A percentile compares a stretch with the other conserved stretches of the same genome.
Conservation (phyloP, 2,113 vertebrate genomes). For the Pelecanoides urinatrix region DNA sequence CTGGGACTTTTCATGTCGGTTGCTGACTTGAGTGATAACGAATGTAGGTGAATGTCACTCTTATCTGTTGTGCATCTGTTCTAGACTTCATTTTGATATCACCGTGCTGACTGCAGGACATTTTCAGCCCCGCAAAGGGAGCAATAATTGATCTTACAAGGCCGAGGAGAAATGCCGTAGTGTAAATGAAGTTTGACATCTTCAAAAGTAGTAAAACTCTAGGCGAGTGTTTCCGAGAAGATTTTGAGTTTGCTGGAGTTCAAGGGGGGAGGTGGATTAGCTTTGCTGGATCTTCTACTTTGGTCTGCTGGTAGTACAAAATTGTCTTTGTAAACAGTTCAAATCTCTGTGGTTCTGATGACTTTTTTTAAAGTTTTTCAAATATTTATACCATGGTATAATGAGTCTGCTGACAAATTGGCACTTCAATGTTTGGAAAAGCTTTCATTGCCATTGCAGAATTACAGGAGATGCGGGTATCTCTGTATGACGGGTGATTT, state of each 20-base stretch:
- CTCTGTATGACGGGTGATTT: fast-evolving
- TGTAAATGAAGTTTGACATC: background rate
- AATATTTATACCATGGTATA: background rate
- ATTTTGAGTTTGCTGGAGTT: background rate
- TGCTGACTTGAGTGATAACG: background rate
- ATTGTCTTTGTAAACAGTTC: background rate
- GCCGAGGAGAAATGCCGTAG: background rate
- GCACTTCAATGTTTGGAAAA: background rate
- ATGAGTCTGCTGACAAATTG: background rate
- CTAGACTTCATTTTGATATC: background rate
- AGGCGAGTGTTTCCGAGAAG: background rate
- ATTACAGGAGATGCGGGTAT: background rate
- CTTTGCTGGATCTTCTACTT: background rate
- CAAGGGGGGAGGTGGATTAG: background rate
- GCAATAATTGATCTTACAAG: background rate
- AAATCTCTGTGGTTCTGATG: background rate
- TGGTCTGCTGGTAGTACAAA: background rate
- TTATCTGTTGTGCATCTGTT: background rate
- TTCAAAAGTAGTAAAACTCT: background rate
- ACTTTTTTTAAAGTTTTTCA: background rate
- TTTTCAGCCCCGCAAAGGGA: background rate
- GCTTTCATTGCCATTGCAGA: background rate
- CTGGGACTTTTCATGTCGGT: background rate
- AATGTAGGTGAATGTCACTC: background rate
- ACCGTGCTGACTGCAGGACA: background rate